phyloP scores from a whole-genome alignment of 2,113 vertebrate genomes.

The Zosterops pallidus region DNA sequence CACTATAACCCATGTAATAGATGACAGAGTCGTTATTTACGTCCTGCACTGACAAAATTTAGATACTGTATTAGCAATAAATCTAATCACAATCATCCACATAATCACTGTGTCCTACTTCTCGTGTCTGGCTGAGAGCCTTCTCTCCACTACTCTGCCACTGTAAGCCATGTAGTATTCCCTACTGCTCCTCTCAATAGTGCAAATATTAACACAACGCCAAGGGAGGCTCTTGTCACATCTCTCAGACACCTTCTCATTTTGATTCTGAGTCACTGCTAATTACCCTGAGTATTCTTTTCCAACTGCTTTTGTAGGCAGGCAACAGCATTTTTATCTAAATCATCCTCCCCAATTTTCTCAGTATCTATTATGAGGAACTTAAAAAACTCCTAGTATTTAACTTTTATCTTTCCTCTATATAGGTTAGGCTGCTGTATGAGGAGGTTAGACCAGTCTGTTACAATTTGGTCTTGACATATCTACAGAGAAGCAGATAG shows the following conservation, averaged over 20 bases:
- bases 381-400: neutral
- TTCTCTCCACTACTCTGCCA: neutral
- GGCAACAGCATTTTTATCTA: neutral
- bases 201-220: neutral
- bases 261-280: neutral
- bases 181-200: neutral
- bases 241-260: neutral
- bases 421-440: neutral
- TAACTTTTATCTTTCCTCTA: neutral
- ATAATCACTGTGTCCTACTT: neutral
- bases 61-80: neutral
- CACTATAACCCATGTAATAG: neutral
- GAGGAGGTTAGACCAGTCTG: neutral
- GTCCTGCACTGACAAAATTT: neutral
- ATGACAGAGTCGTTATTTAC: neutral
- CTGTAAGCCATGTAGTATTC: neutral
- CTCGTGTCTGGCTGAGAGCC: accelerated
- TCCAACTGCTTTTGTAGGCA: neutral
- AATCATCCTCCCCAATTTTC: neutral
- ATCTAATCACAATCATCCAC: neutral
- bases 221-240: neutral
- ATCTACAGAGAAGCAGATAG: neutral
- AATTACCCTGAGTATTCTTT: neutral
- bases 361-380: neutral
- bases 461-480: neutral